These are phyloP conservation scores for Valencia hispanica DNA, from an alignment of 2,797 vertebrate species.

Conservation along the genomic window DNA sequence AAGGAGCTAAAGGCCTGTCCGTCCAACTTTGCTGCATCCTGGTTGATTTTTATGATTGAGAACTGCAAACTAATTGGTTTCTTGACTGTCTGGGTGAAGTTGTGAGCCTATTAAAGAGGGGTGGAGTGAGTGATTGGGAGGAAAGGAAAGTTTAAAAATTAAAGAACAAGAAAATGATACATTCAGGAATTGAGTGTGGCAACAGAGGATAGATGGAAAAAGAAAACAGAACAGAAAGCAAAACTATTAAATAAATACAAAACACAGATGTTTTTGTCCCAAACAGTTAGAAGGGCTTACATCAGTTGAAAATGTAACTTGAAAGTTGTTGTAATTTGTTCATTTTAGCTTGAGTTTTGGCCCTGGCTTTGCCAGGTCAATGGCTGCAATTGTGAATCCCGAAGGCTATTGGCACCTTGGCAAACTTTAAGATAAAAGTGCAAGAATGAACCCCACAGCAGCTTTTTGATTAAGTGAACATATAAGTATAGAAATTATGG, in stretches of 20 bases:
- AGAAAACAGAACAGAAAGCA: not conserved
- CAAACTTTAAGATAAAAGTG: constrained; percentile 43
- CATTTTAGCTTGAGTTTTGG: constrained; percentile 38
- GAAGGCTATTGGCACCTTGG: constrained; percentile 34
- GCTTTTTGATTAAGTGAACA: constrained; percentile 37
- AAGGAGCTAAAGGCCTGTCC: constrained; percentile 66
- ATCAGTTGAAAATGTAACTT: not conserved
- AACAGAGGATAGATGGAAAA: constrained; percentile 6
- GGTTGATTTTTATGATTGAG: constrained; percentile 76
- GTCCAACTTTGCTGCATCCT: constrained; percentile 76
- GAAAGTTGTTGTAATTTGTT: not conserved
- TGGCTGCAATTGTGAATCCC: constrained; percentile 44
- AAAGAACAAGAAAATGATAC: constrained; percentile 6
- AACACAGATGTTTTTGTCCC: constrained; percentile 3
- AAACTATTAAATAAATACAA: not conserved
- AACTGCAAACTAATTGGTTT: constrained; percentile 78
- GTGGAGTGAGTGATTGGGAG: constrained; percentile 48
- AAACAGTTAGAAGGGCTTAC: not conserved
- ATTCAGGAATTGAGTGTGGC: constrained; percentile 9
- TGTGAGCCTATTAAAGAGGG: constrained; percentile 52
- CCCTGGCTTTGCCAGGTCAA: constrained; percentile 42
- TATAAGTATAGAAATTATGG: constrained; percentile 29
- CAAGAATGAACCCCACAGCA: constrained; percentile 12
- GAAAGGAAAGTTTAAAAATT: constrained; percentile 25
- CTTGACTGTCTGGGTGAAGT: constrained; percentile 62